These are phyloP conservation scores for Habropoda laboriosa DNA, from an alignment of 1,140 invertebrate species.

Conservation along the genomic window DNA sequence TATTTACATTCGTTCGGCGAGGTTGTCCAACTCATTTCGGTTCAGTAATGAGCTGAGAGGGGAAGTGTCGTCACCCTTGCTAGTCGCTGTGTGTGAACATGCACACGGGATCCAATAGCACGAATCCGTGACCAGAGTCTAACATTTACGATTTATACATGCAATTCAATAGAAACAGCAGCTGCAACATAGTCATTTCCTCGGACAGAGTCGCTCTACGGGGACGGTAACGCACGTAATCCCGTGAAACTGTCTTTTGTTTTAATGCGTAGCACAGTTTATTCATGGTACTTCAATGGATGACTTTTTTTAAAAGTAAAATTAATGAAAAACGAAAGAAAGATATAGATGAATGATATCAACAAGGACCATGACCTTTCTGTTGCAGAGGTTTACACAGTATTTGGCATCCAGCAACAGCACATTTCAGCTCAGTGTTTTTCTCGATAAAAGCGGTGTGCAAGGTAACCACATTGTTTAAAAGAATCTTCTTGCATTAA, in stretches of 20 bases:
- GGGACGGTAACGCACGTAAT: not conserved
- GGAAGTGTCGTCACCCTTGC: constrained; percentile 47
- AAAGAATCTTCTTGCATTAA: constrained; percentile 6
- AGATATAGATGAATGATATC: not conserved
- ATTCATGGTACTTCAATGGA: not conserved
- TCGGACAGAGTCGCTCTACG: not conserved
- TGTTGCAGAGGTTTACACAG: constrained; percentile 97
- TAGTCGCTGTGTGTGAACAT: constrained; percentile 16
- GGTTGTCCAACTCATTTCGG: constrained; percentile 37
- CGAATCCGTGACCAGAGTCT: constrained; percentile 15
- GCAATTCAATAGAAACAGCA: constrained; percentile 4
- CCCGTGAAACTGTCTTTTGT: not conserved
- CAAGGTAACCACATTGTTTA: constrained; percentile 88
- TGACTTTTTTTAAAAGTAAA: too few relatives aligned
- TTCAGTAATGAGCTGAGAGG: constrained; percentile 32
- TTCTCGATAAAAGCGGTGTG: constrained; percentile 97
- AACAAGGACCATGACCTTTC: constrained; percentile 32
- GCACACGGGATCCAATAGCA: constrained; percentile 28
- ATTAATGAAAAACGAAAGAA: too few relatives aligned
- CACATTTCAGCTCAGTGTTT: constrained; percentile 98
- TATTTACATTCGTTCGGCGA: constrained; percentile 36
- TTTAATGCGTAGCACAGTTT: not conserved
- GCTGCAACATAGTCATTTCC: constrained; percentile 3
- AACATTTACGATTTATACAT: constrained; percentile 13
- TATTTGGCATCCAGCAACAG: constrained; percentile 99